Conservation (phyloP, 2,888 invertebrate genomes). For the Hirtodrosophila histrioides region DNA sequence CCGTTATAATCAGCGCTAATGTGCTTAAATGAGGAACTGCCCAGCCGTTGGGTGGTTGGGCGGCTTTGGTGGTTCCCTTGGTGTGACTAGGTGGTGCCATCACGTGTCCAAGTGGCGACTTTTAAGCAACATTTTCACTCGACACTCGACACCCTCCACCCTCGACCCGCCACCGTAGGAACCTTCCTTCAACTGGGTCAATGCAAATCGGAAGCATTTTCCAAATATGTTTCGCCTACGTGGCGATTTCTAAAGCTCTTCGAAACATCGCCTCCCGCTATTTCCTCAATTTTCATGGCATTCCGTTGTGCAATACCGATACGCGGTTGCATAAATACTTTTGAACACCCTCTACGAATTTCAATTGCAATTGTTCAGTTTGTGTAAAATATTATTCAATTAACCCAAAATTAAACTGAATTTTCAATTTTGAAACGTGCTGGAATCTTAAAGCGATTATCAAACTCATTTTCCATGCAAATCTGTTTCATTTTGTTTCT, state of each 20-base stretch:
- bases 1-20: slow-evolving; percentile 74
- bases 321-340: no score
- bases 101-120: slow-evolving; percentile 58
- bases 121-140: slow-evolving; percentile 43
- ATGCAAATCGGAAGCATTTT: slow-evolving; percentile 69
- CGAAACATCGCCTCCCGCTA: slow-evolving; percentile 2
- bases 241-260: slow-evolving; percentile 14
- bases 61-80: slow-evolving; percentile 6
- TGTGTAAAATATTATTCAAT: no score
- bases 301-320: background rate
- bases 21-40: slow-evolving; percentile 63
- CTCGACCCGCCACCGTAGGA: background rate
- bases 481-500: no score
- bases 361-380: no score
- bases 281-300: slow-evolving; percentile 21
- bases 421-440: no score
- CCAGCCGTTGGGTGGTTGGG: slow-evolving; percentile 2
- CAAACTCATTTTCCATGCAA: no score
- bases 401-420: no score
- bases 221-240: slow-evolving; percentile 46
- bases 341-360: no score
- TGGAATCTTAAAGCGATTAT: no score
- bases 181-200: slow-evolving; percentile 60
- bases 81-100: slow-evolving; percentile 41
- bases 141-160: background rate